Evolutionary conservation across 2,888 invertebrate genomes (phyloP), one percentile per base, ranked within the genome.

Genomic region (Synergus itoensis): DNA sequence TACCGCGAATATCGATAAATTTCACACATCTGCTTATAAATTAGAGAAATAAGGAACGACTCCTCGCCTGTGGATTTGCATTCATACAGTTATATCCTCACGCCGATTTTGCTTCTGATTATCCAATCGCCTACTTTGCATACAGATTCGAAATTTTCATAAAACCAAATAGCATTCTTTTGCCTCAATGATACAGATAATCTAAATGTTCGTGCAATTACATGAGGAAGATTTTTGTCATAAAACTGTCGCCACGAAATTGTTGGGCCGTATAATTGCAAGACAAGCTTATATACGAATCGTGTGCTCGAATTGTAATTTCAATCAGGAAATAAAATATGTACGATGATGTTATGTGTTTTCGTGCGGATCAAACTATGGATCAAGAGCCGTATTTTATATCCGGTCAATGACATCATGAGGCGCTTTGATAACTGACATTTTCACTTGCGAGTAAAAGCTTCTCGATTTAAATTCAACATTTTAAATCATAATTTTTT

Each of bases 201-300:
- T 77, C 64, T 77, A 63, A 77, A 77, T 45, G 28, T 64, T 12
- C 14, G 8, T 14, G 63, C 73, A 73, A 63, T 64, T 77, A 64
- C 45, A 77, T 63, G 16, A 36, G 16, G 36, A 67, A 79, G 75
- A 78, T 79, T 82, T 80, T 80, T 78, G 45, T 76, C 79, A 80
- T 80, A 80, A 79, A 63, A 80, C 67, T 77, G 79, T 82, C 79
- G 80, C 77, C 77, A 76, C 78, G 41, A 80, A 79, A 82, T 82
- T 36, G 36, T 53, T 36, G 73, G 21, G 8, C 18, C 12, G 43
- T 67, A 43, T 43, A 43, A 11, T 67, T 67, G 67, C 43, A 21
- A 45, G 18, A 67, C 73, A 36, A n/a, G 53, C 28, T 45, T 21
- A 73, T 21, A 73, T 48, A 53, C 36, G n/a, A 48, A 45, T 67